Conservation (phyloP, 2,113 vertebrate species). For the Suncus etruscus region DNA sequence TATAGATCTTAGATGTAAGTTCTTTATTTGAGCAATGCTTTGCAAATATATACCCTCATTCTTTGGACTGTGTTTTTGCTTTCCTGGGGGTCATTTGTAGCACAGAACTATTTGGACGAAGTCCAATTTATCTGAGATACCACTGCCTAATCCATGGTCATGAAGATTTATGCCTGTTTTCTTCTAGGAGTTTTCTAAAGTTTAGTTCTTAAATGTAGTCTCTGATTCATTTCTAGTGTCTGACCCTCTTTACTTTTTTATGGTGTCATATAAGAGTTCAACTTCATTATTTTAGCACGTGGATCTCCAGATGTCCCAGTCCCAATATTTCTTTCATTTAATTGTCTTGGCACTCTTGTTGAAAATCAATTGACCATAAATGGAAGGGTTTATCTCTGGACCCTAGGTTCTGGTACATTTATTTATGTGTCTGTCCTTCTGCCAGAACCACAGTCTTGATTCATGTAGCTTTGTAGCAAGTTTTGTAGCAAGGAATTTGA, state of each 20-base stretch:
- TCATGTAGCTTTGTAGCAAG: background rate
- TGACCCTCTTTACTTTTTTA: background rate
- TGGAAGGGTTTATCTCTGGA: constrained; percentile 1
- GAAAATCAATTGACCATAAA: constrained; percentile 39
- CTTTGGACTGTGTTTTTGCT: constrained; percentile 4
- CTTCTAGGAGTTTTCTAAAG: background rate
- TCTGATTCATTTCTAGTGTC: background rate
- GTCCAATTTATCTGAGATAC: constrained; percentile 21
- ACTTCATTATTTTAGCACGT: constrained; percentile 10
- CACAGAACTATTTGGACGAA: constrained; percentile 8
- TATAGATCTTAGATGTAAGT: constrained; percentile 3
- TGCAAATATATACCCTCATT: background rate
- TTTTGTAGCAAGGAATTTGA: background rate
- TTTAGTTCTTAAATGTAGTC: background rate
- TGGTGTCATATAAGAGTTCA: background rate
- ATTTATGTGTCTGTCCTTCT: background rate
- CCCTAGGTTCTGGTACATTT: background rate
- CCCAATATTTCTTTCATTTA: constrained; percentile 35
- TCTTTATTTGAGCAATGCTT: background rate
- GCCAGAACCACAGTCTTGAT: background rate
- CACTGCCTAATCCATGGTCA: constrained; percentile 15
- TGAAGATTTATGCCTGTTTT: constrained; percentile 18
- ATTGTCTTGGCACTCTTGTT: background rate
- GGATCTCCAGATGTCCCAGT: background rate
- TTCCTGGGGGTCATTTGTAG: background rate